Evolutionary conservation across 2,888 invertebrate species (phyloP).

Genomic region (Byasa hedistus): DNA sequence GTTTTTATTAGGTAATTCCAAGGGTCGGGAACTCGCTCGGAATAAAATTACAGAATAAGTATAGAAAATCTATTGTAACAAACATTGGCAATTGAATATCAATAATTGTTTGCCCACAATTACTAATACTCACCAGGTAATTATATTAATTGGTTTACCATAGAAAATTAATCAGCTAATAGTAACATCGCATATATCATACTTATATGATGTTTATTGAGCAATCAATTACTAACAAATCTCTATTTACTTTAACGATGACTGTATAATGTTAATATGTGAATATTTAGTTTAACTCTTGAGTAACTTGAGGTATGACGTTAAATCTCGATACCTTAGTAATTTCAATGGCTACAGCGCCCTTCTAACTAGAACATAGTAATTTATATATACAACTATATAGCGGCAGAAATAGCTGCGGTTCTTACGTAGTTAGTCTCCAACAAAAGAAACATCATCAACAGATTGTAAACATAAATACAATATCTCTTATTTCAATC

Average conservation of each 20-base stretch:
- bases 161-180: conserved; percentile 1
- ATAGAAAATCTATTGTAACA: background rate
- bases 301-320: too few species aligned
- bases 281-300: too few species aligned
- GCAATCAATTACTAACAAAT: background rate
- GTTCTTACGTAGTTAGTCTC: too few species aligned
- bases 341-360: too few species aligned
- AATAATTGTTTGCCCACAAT: background rate
- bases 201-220: background rate
- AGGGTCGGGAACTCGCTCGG: background rate
- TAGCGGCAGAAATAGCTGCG: too few species aligned
- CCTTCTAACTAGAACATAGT: too few species aligned
- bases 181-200: background rate
- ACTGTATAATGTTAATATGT: background rate
- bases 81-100: background rate
- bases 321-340: too few species aligned
- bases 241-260: too few species aligned
- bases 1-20: conserved; percentile 8
- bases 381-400: too few species aligned
- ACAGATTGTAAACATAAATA: too few species aligned
- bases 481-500: background rate
- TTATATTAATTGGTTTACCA: background rate
- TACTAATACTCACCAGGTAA: background rate
- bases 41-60: background rate
- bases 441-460: too few species aligned